Evolutionary conservation across 2,888 invertebrate genomes (phyloP).

Genomic region (Ligdia adustata): DNA sequence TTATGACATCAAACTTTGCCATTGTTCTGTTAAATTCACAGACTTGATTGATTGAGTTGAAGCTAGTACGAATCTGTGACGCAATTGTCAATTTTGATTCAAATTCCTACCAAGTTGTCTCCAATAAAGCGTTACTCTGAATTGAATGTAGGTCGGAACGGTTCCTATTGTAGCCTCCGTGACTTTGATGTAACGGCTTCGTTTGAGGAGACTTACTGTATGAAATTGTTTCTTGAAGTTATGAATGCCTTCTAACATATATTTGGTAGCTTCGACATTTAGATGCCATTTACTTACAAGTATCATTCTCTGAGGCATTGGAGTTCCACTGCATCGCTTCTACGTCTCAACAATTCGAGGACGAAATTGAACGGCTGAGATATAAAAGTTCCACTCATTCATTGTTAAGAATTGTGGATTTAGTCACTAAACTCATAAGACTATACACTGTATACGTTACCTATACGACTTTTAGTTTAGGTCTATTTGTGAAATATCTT

Average conservation of each 20-base stretch:
- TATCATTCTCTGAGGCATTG: too few species aligned
- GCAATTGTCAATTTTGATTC: conserved; percentile 29
- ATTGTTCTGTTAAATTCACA: conserved; percentile 19
- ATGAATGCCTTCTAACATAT: conserved; percentile 5
- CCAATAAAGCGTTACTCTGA: conserved; percentile 23
- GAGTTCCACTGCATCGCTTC: too few species aligned
- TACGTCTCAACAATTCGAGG: too few species aligned
- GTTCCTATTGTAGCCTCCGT: conserved; percentile 18
- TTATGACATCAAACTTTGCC: conserved; percentile 8
- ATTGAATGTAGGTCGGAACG: conserved; percentile 23
- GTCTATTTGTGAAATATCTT: too few species aligned
- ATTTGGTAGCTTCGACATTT: conserved; percentile 2
- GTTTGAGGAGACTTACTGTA: conserved; percentile 19
- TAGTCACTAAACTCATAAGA: too few species aligned
- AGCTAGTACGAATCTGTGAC: conserved; percentile 5
- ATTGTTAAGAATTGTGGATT: too few species aligned
- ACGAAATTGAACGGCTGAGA: too few species aligned
- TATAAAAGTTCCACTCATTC: too few species aligned
- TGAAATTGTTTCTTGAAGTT: conserved; percentile 24
- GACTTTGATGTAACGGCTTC: conserved; percentile 26
- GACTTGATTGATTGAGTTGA: conserved; percentile 25
- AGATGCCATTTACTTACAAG: too few species aligned
- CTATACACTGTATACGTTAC: too few species aligned
- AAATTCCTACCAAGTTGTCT: conserved; percentile 25
- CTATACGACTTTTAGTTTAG: too few species aligned